Evolutionary conservation across 2,113 vertebrate genomes (phyloP), one percentile per base, ranked within the genome.

Genomic region (Myocastor coypus): DNA sequence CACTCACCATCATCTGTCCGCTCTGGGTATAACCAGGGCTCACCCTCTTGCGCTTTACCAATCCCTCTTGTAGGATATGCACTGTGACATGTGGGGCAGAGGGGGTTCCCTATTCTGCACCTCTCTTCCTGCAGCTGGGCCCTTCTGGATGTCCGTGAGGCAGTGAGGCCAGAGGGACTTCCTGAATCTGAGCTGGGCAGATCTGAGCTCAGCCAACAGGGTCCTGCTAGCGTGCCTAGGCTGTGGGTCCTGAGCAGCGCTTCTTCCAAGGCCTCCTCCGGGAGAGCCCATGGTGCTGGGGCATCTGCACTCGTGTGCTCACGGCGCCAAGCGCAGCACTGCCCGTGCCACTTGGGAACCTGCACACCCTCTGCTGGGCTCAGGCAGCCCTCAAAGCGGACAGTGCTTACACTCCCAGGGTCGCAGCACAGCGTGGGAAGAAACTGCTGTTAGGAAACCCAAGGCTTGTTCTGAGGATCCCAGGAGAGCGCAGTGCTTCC

Each of bases 1-100:
- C 0, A 0, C 40, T 46, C n/a, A 11, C 50, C 10, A 17, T 77
- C 12, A 2, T 0, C 9, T 1, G 10, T 28, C 46, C 64, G 50
- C 37, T 63, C 83, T 22, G 22, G 63, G 30, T 11, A 8, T 30
- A n/a, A 14, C 12, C 17, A n/a, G 52, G 10, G 42, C 75, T 30
- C 1, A 0, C 5, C 26, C 52, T 61, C 50, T 55, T 66, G 61
- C 24, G 22, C 75, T 55, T 0, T 52, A 69, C 50, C 22, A n/a
- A 17, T 30, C 26, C 4, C 34, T 5, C 37, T 52, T 42, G 19
- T 83, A 28, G 46, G 28, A 6, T 2, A n/a, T 19, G 5, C 32
- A 22, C 12, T 7, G 30, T 5, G 12, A 10, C 2, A 34, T 26
- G 42, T 12, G 13, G 22, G 2, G 26, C 32, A 34, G n/a, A n/a